Percentiles rank a stretch among this genome's conserved stretches.
phyloP scores from a whole-genome alignment of 2,888 invertebrate genomes.

The Epinotia demarniana region DNA sequence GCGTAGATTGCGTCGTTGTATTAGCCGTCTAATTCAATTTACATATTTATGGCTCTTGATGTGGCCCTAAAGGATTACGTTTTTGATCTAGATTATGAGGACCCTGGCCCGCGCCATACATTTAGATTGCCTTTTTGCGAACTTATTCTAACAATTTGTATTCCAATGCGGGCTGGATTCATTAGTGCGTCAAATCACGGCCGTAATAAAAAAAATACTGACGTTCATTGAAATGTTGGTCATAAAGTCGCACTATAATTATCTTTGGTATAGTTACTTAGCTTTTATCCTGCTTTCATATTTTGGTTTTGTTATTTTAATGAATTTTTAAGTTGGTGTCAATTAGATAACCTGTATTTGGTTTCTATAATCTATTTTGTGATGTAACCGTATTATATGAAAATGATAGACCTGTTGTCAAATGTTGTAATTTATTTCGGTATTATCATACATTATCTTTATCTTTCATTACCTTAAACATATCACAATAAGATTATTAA shows the following conservation, averaged over 20 bases:
- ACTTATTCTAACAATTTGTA: constrained; percentile 39
- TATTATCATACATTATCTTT: too few relatives aligned
- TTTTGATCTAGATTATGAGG: constrained; percentile 47
- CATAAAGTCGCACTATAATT: neutral
- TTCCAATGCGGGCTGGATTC: constrained; percentile 30
- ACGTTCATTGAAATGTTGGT: neutral
- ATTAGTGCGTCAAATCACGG: constrained; percentile 17
- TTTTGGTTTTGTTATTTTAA: neutral
- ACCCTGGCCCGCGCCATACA: constrained; percentile 37
- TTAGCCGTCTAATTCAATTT: constrained; percentile 47
- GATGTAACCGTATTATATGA: too few relatives aligned
- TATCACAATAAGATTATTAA: neutral
- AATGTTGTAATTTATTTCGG: too few relatives aligned
- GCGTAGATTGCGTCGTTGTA: constrained; percentile 40
- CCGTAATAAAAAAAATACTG: constrained; percentile 11
- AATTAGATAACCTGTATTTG: too few relatives aligned
- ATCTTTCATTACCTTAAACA: neutral
- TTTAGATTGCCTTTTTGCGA: constrained; percentile 45
- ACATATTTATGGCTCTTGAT: constrained; percentile 49
- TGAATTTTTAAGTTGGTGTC: too few relatives aligned
- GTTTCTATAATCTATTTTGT: too few relatives aligned
- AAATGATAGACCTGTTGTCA: too few relatives aligned
- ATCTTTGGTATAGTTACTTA: neutral
- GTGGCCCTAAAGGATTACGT: constrained; percentile 49
- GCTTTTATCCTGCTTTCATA: neutral